A percentile compares a stretch with the other conserved stretches of the same genome.
Conservation (phyloP, 1,140 invertebrate species). For the Onthophagus taurus region DNA sequence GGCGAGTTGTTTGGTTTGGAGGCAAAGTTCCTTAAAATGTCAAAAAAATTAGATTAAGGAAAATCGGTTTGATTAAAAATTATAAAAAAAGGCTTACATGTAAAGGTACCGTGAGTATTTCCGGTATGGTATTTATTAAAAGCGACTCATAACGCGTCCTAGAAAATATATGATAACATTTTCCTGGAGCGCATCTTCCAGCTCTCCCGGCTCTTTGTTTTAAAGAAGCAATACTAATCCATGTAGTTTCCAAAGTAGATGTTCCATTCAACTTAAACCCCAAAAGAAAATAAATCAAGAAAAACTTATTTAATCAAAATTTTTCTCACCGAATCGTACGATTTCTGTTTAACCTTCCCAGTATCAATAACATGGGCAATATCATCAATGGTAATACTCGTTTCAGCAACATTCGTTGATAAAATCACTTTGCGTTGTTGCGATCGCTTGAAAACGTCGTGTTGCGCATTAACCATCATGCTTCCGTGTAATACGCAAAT, state of each 20-base stretch:
- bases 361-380: constrained; percentile 85
- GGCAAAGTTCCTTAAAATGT: constrained; percentile 69
- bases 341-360: constrained; percentile 83
- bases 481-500: constrained; percentile 72
- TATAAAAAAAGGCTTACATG: too few relatives aligned
- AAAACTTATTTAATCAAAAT: constrained; percentile 3
- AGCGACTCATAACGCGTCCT: constrained; percentile 56
- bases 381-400: constrained; percentile 86
- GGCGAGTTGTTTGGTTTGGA: constrained; percentile 75
- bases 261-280: constrained; percentile 40
- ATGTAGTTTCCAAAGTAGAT: constrained; percentile 58
- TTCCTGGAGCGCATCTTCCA: constrained; percentile 71
- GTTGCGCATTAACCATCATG: constrained; percentile 73
- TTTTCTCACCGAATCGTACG: constrained; percentile 51
- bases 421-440: constrained; percentile 73
- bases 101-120: constrained; percentile 64
- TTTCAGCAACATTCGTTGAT: constrained; percentile 91
- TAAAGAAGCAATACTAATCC: constrained; percentile 71
- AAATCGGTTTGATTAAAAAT: not conserved
- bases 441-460: constrained; percentile 60
- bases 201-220: constrained; percentile 74
- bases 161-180: constrained; percentile 73
- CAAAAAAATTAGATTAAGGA: not conserved
- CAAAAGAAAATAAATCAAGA: constrained; percentile 5
- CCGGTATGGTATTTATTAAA: constrained; percentile 56